Percentiles rank a stretch among this genome's conserved stretches.
These are phyloP conservation scores for Sinohyriopsis cumingii DNA, from an alignment of 2,888 invertebrate genomes.

Conservation along the genomic window DNA sequence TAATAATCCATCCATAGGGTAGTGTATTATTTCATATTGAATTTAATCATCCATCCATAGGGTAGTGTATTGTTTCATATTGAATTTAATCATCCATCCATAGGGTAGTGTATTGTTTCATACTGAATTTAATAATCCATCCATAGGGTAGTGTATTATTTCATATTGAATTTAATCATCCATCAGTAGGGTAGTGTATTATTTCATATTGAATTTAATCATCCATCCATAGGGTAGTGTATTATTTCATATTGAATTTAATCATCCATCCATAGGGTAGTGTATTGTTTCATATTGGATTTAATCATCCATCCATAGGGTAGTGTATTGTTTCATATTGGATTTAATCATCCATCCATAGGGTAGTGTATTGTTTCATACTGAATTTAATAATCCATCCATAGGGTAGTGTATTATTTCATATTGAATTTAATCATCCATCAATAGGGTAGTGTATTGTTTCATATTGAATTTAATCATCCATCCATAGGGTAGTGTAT, in stretches of 20 bases:
- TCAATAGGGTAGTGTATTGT: conserved; percentile 78
- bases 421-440: conserved; percentile 76
- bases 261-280: conserved; percentile 85
- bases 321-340: conserved; percentile 62
- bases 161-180: conserved; percentile 75
- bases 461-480: conserved; percentile 73
- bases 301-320: conserved; percentile 83
- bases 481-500: conserved; percentile 81
- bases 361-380: conserved; percentile 73
- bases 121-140: conserved; percentile 76
- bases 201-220: conserved; percentile 65
- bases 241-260: too few relatives aligned
- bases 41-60: conserved; percentile 82
- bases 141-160: conserved; percentile 77
- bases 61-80: conserved; percentile 72
- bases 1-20: conserved; percentile 83
- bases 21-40: conserved; percentile 26
- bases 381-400: conserved; percentile 77
- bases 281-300: too few relatives aligned
- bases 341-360: conserved; percentile 81
- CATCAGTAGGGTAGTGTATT: conserved; percentile 80
- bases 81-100: conserved; percentile 79
- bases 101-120: conserved; percentile 75
- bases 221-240: conserved; percentile 83
- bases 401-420: conserved; percentile 76